phyloP scores from a whole-genome alignment of 2,888 invertebrate species.

The Zelleria hepariella region DNA sequence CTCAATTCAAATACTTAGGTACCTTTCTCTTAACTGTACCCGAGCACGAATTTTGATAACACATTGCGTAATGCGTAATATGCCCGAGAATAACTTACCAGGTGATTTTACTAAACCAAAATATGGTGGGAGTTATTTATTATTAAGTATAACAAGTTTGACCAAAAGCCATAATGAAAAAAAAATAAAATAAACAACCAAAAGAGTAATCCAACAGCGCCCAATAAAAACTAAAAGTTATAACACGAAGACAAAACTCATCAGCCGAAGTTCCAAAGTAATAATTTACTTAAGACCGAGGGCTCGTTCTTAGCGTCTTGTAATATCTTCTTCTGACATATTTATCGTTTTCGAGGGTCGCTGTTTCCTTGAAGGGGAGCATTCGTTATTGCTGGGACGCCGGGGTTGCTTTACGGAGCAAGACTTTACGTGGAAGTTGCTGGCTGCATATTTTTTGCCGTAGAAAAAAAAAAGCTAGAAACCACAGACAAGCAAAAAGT shows the following conservation, averaged over 20 bases:
- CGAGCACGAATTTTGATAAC: constrained; percentile 25
- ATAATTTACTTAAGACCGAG: constrained; percentile 61
- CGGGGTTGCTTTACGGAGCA: constrained; percentile 18
- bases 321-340: constrained; percentile 68
- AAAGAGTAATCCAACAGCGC: constrained; percentile 6
- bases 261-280: constrained; percentile 59
- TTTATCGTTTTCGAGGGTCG: constrained; percentile 61
- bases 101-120: background rate
- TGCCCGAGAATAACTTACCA: background rate
- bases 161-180: background rate
- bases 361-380: constrained; percentile 31
- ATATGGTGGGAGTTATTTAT: too few species aligned
- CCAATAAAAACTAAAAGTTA: constrained; percentile 8
- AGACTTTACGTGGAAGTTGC: background rate
- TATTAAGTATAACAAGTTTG: background rate
- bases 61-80: background rate
- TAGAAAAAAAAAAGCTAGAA: background rate
- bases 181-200: background rate
- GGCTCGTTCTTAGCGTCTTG: constrained; percentile 45
- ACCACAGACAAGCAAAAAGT: background rate
- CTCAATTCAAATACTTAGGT: constrained; percentile 31
- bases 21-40: constrained; percentile 25
- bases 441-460: background rate
- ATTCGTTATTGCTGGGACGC: constrained; percentile 12
- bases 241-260: constrained; percentile 40